Percentiles rank a stretch among this genome's conserved stretches.
These are phyloP conservation scores for Phenganax stokvisi DNA, from an alignment of 92 coral and sea anemone genomes.

Conservation along the genomic window DNA sequence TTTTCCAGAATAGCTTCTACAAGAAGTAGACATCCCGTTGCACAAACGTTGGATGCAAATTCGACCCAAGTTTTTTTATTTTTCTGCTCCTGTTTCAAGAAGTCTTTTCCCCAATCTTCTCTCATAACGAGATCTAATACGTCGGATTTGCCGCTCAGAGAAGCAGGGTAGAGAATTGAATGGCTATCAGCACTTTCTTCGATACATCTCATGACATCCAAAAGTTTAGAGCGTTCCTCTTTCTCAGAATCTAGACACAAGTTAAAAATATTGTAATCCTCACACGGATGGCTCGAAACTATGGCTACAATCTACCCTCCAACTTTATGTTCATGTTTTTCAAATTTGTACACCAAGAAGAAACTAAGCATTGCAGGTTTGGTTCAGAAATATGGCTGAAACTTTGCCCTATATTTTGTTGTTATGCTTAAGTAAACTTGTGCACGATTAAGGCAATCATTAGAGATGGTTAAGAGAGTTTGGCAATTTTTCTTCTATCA, in stretches of 20 bases:
- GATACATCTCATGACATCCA: too few relatives aligned
- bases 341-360: too few relatives aligned
- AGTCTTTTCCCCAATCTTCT: not conserved
- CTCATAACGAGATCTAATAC: not conserved
- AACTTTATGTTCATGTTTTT: not conserved
- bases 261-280: not conserved
- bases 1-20: not conserved
- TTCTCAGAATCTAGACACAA: not conserved
- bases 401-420: too few relatives aligned
- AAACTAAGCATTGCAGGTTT: too few relatives aligned
- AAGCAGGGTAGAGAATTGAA: conserved; percentile 5
- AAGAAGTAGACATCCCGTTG: not conserved
- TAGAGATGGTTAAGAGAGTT: too few relatives aligned
- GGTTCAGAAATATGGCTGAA: too few relatives aligned
- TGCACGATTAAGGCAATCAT: too few relatives aligned
- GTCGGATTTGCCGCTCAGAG: not conserved
- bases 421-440: too few relatives aligned
- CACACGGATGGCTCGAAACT: not conserved
- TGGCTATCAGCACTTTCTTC: not conserved
- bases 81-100: not conserved
- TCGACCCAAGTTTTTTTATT: not conserved
- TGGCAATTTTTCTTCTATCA: too few relatives aligned
- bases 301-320: not conserved
- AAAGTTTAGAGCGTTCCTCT: not conserved
- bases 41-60: conserved; percentile 8